Conservation (phyloP, 1,140 invertebrate genomes). For the Rhyzopertha dominica region DNA sequence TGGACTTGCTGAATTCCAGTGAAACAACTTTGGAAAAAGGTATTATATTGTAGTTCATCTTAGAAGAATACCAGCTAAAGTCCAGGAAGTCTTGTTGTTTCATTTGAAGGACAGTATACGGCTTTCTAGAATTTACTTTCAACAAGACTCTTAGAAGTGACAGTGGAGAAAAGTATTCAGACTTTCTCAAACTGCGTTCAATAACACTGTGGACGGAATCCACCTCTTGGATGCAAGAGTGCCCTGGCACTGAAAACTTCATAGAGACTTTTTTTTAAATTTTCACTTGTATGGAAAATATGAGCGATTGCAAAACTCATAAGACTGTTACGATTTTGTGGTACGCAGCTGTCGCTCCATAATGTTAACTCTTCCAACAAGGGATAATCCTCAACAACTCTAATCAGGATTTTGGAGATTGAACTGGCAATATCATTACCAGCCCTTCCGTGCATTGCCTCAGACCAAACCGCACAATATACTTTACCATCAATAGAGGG, state of each 20-base stretch:
- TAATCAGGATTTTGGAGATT: slow-evolving; percentile 22
- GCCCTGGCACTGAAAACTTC: slow-evolving; percentile 34
- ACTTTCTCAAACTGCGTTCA: slow-evolving; percentile 26
- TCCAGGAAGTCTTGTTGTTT: slow-evolving; percentile 13
- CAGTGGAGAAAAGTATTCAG: slow-evolving; percentile 27
- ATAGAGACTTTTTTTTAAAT: slow-evolving; percentile 23
- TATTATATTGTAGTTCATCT: slow-evolving; percentile 15
- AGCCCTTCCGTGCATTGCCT: slow-evolving; percentile 20
- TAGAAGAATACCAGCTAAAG: slow-evolving; percentile 14
- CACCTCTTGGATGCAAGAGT: slow-evolving; percentile 31
- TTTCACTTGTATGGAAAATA: slow-evolving; percentile 21
- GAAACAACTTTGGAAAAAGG: slow-evolving; percentile 15
- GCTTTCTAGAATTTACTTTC: slow-evolving; percentile 15
- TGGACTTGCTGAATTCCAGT: slow-evolving; percentile 12
- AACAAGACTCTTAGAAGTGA: slow-evolving; percentile 19
- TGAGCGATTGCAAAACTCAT: slow-evolving; percentile 24
- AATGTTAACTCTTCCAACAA: slow-evolving; percentile 18
- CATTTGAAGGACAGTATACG: slow-evolving; percentile 22
- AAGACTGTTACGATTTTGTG: slow-evolving; percentile 33
- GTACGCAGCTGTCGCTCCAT: slow-evolving; percentile 35
- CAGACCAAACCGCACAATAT: slow-evolving; percentile 29
- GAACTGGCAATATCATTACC: slow-evolving; percentile 33
- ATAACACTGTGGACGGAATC: slow-evolving; percentile 30
- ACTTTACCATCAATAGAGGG: slow-evolving; percentile 18
- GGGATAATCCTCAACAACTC: slow-evolving; percentile 18